Percentiles rank a stretch among this genome's conserved stretches.
Evolutionary conservation across 2,888 invertebrate species (phyloP).

Genomic region (Sussaba pulchella): DNA sequence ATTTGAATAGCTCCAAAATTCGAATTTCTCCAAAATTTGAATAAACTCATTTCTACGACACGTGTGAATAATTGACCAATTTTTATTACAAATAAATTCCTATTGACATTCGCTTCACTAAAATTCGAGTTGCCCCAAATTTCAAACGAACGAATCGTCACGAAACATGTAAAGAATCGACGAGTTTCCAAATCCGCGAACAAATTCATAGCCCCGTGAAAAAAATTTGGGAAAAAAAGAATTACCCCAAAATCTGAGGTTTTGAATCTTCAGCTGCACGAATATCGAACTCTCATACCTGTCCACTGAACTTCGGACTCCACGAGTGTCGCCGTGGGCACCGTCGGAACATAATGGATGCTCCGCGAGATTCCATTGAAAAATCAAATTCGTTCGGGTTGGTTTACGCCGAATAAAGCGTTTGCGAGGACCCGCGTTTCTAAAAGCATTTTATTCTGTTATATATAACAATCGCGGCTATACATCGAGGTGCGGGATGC

Average conservation of each 20-base stretch:
- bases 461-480: background rate
- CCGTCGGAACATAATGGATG: background rate
- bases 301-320: background rate
- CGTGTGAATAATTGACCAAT: no score
- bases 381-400: constrained; percentile 31
- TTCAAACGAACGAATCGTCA: no score
- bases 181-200: no score
- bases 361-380: background rate
- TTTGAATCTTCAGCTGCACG: background rate
- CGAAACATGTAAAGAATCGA: no score
- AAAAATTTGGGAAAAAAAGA: no score
- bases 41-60: no score
- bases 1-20: no score
- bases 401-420: constrained; percentile 8
- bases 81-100: no score
- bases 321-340: background rate
- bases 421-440: background rate
- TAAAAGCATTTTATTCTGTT: background rate
- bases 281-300: constrained; percentile 5
- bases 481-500: background rate
- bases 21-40: no score
- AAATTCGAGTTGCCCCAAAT: no score
- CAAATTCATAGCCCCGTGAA: no score
- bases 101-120: no score
- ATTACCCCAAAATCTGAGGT: background rate